phyloP scores from a whole-genome alignment of 1,140 invertebrate species.

The Tribolium madens region DNA sequence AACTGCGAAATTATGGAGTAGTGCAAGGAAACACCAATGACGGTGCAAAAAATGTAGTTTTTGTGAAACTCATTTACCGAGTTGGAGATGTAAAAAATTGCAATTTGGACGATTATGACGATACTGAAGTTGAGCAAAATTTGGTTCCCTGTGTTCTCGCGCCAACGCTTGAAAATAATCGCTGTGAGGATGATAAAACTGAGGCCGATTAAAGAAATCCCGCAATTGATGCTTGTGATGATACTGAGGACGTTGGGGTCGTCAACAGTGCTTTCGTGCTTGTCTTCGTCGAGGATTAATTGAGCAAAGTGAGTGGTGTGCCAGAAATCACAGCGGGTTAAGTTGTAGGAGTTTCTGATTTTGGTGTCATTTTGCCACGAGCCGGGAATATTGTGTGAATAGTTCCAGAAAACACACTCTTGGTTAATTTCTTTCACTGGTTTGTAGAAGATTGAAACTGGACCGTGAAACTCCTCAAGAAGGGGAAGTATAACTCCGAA shows the following conservation, averaged over 20 bases:
- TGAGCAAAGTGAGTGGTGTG: slow-evolving; percentile 60
- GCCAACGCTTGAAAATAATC: slow-evolving; percentile 55
- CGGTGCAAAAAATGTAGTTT: slow-evolving; percentile 61
- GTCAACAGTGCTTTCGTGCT: slow-evolving; percentile 14
- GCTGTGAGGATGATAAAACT: slow-evolving; percentile 71
- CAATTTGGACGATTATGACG: slow-evolving; percentile 71
- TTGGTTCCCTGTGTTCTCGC: slow-evolving; percentile 67
- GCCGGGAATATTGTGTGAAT: background rate
- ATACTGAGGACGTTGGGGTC: slow-evolving; percentile 67
- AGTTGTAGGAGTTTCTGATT: background rate
- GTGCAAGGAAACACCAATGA: slow-evolving; percentile 67
- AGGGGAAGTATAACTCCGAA: slow-evolving; percentile 51
- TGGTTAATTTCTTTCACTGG: background rate
- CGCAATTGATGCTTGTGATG: slow-evolving; percentile 72
- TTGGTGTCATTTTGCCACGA: background rate
- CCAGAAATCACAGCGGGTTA: slow-evolving; percentile 52
- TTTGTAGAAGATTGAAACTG: slow-evolving; percentile 46
- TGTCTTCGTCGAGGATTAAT: slow-evolving; percentile 42
- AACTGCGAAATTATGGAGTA: slow-evolving; percentile 74
- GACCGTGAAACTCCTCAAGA: slow-evolving; percentile 31
- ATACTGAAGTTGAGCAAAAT: slow-evolving; percentile 72
- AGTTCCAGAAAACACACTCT: slow-evolving; percentile 54
- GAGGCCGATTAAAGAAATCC: slow-evolving; percentile 71
- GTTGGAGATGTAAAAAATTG: slow-evolving; percentile 71
- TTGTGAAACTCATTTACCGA: slow-evolving; percentile 64